Percentiles rank a stretch among this genome's conserved stretches.
Evolutionary conservation across 2,888 invertebrate species (phyloP).

Genomic region (Ametastegia equiseti): DNA sequence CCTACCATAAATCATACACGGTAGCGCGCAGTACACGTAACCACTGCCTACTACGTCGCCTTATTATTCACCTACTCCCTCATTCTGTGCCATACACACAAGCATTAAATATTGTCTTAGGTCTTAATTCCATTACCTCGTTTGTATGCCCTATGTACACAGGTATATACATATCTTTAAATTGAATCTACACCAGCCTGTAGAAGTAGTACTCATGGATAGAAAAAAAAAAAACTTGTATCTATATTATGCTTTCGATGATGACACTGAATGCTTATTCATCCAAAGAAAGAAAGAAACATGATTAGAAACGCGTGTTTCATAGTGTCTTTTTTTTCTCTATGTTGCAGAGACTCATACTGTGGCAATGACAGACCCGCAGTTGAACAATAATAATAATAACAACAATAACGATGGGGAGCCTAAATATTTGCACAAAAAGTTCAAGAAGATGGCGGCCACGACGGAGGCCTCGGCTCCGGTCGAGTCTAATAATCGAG

Average conservation of each 20-base stretch:
- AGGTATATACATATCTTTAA: background rate
- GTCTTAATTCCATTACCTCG: slow-evolving; percentile 9
- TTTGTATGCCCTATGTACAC: no score
- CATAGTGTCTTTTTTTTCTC: background rate
- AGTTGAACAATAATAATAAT: slow-evolving; percentile 67
- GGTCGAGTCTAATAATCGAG: slow-evolving; percentile 68
- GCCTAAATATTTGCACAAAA: slow-evolving; percentile 92
- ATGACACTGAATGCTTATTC: background rate
- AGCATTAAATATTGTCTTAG: slow-evolving; percentile 21
- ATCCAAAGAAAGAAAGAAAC: background rate
- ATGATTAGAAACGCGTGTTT: background rate
- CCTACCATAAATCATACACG: slow-evolving; percentile 7
- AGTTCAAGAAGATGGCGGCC: slow-evolving; percentile 94
- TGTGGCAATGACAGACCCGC: slow-evolving; percentile 74
- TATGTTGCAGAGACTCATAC: slow-evolving; percentile 65
- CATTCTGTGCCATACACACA: background rate
- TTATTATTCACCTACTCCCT: no score
- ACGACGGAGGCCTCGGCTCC: slow-evolving; percentile 68
- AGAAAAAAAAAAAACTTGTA: no score
- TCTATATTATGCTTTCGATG: background rate
- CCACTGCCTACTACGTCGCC: background rate
- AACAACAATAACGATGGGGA: slow-evolving; percentile 75
- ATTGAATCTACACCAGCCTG: no score
- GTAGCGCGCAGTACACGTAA: background rate
- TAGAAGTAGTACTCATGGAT: no score